Percentiles rank a stretch among this genome's conserved stretches.
Conservation (phyloP, 2,113 vertebrate genomes). For the Stomatorhinus ivindoensis region DNA sequence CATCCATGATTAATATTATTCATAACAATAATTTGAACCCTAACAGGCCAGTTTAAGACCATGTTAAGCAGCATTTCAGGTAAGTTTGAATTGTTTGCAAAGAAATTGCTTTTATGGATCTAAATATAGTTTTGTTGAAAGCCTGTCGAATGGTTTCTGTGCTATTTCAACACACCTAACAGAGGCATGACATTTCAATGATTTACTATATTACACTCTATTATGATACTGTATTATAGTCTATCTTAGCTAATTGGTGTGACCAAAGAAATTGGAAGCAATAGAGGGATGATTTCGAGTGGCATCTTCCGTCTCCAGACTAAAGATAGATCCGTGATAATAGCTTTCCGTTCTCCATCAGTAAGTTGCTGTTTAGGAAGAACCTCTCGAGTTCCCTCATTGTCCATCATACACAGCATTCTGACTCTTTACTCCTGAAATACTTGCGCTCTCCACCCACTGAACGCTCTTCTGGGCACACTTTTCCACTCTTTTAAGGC, state of each 20-base stretch:
- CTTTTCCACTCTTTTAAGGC: neutral
- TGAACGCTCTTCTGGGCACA: neutral
- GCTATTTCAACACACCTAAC: neutral
- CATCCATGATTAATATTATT: neutral
- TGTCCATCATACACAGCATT: neutral
- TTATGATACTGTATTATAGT: conserved; percentile 6
- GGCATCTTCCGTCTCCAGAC: neutral
- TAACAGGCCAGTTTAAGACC: neutral
- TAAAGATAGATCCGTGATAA: neutral
- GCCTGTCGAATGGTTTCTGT: neutral
- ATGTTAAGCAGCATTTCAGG: neutral
- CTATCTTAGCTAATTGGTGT: conserved; percentile 5
- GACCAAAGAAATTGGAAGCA: conserved; percentile 11
- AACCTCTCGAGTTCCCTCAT: neutral
- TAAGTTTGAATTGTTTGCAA: neutral
- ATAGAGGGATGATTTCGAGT: neutral
- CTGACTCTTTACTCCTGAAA: neutral
- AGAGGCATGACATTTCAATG: conserved; percentile 6
- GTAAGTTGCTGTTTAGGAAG: neutral
- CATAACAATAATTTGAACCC: neutral
- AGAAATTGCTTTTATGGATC: neutral
- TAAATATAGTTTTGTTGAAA: neutral
- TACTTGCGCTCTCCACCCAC: neutral
- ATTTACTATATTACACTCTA: conserved; percentile 11
- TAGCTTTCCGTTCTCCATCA: neutral